Conservation (phyloP, 2,888 invertebrate genomes). For the Andricus quercusramuli region DNA sequence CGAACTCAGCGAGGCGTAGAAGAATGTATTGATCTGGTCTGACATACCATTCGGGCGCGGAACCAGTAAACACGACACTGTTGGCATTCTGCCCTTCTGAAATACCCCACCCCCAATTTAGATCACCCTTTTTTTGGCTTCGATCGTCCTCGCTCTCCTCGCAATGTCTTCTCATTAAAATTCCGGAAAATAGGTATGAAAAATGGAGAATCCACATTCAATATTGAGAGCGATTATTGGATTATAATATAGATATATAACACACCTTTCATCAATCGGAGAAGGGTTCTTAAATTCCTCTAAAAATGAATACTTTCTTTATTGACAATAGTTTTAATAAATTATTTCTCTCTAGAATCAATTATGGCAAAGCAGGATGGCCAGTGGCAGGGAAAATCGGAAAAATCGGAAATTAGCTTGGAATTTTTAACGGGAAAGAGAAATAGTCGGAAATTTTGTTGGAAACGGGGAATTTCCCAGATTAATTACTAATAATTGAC, state of each 20-base stretch:
- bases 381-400: too few species aligned
- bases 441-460: too few species aligned
- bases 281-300: neutral
- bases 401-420: too few species aligned
- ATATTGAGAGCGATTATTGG: neutral
- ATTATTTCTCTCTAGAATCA: neutral
- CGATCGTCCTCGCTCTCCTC: conserved; percentile 50
- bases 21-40: conserved; percentile 76
- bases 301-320: neutral
- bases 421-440: too few species aligned
- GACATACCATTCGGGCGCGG: conserved; percentile 72
- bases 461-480: too few species aligned
- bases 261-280: too few species aligned
- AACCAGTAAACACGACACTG: conserved; percentile 71
- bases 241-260: neutral
- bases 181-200: conserved; percentile 52
- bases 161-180: conserved; percentile 52
- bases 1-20: conserved; percentile 72
- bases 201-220: neutral
- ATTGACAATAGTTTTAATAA: neutral
- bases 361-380: too few species aligned
- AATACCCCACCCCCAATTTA: conserved; percentile 57
- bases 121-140: conserved; percentile 55
- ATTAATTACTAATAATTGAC: too few species aligned
- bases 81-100: conserved; percentile 68